Percentiles rank a stretch among this genome's conserved stretches.
Evolutionary conservation across 2,113 vertebrate species (phyloP).

Genomic region (Cromileptes altivelis): DNA sequence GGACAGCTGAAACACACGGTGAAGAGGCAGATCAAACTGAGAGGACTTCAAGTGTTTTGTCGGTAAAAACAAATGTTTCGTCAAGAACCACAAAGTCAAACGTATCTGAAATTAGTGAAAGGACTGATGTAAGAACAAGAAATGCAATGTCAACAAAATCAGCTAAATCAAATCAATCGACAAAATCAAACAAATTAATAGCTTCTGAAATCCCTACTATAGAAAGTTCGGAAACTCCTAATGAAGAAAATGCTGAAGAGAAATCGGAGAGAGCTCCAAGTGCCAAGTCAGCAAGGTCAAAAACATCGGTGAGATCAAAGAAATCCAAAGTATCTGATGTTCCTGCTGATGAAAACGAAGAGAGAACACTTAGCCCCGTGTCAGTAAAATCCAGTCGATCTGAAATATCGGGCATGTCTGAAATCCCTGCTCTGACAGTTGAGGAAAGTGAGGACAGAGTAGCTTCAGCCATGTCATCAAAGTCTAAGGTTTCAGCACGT

Average conservation of each 20-base stretch:
- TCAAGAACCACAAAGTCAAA: slow-evolving; percentile 54
- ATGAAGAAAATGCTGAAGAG: slow-evolving; percentile 16
- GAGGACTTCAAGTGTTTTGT: slow-evolving; percentile 54
- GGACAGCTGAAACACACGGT: slow-evolving; percentile 39
- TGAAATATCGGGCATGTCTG: slow-evolving; percentile 47
- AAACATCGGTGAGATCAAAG: slow-evolving; percentile 51
- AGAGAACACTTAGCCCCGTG: slow-evolving; percentile 28
- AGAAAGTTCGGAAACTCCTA: neutral
- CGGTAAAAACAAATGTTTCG: slow-evolving; percentile 63
- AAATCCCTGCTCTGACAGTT: slow-evolving; percentile 61
- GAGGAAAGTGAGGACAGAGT: slow-evolving; percentile 58
- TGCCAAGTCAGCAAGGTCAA: slow-evolving; percentile 55
- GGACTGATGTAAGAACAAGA: slow-evolving; percentile 6
- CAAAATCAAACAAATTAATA: slow-evolving; percentile 30
- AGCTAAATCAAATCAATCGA: slow-evolving; percentile 37
- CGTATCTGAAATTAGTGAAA: slow-evolving; percentile 44
- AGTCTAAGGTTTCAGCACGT: slow-evolving; percentile 66
- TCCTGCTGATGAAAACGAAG: slow-evolving; percentile 39
- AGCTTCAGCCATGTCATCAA: slow-evolving; percentile 53
- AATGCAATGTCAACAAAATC: slow-evolving; percentile 54
- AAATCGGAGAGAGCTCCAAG: slow-evolving; percentile 48
- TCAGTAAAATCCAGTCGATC: slow-evolving; percentile 52
- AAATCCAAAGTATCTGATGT: slow-evolving; percentile 67
- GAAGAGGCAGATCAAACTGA: slow-evolving; percentile 15
- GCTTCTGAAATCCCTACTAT: slow-evolving; percentile 6